These are phyloP conservation scores for Papilio dardanus DNA, from an alignment of 1,140 invertebrate species.

Conservation along the genomic window DNA sequence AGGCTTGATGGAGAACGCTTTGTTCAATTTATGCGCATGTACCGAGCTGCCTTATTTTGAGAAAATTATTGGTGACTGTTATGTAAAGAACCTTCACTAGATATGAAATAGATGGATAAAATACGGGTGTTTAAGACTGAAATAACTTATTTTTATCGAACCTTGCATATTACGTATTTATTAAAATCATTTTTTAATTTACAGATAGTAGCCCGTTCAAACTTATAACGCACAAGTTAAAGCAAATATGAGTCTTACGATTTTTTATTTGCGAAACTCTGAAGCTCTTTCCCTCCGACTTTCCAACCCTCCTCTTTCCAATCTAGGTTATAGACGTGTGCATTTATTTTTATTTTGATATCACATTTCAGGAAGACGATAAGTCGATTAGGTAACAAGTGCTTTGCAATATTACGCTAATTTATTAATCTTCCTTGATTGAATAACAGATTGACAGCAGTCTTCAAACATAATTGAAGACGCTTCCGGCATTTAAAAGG, in stretches of 20 bases:
- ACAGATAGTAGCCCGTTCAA: not conserved
- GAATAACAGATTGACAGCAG: not conserved
- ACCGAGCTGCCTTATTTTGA: not conserved
- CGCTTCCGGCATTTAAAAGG: not conserved
- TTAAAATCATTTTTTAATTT: not conserved
- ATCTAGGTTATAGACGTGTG: not conserved
- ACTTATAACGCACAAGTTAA: not conserved
- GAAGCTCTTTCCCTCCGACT: not conserved
- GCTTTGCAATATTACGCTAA: not conserved
- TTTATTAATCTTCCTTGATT: not conserved
- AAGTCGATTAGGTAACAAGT: not conserved
- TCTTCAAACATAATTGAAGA: slow-evolving; percentile 25
- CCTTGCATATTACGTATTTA: not conserved
- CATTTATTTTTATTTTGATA: not conserved
- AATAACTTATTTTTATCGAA: not conserved
- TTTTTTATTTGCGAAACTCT: not conserved
- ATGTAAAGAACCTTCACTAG: slow-evolving; percentile 2
- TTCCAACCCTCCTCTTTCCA: not conserved
- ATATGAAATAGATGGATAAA: not conserved
- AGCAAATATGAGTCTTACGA: not conserved
- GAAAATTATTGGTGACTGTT: not conserved
- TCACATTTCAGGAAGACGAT: not conserved
- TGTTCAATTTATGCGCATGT: slow-evolving; percentile 39
- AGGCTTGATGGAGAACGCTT: slow-evolving; percentile 49
- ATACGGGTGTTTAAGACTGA: not conserved